Base-by-base conservation (phyloP, 2,113 vertebrate species). In the Danionella cerebrum region DNA sequence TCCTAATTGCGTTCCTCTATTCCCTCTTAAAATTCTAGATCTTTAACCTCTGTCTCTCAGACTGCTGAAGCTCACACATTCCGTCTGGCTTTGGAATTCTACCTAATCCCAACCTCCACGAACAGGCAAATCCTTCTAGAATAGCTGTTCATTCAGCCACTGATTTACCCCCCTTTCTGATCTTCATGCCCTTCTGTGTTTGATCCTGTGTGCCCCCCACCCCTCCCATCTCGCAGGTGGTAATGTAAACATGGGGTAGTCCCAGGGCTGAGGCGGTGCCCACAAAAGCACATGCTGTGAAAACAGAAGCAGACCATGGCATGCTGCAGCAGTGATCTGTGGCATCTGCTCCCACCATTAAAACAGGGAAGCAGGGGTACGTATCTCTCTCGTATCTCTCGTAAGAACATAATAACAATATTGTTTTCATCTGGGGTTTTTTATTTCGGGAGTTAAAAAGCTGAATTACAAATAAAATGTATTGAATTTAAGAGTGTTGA, bases 231-330 rank as follows among this genome's bases (percentile, higher is more conserved):
- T 82, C 82, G 82, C 86, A 88, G 84, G 86, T 87, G 88, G 84
- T 78, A 90, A 89, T 6, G 50, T 80, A 90, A 92, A 91, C 88
- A 89, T n/a, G 19, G 14, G 65, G 81, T 65, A 67, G 35, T 77
- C 78, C 79, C 78, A 83, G 85, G 89, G 83, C 84, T 81, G 86
- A 75, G 76, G 78, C 75, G 76, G 45, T 50, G 76, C 69, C 72
- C 71, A 67, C 73, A 35, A 55, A 76, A 84, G 77, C 78, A 63
- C 80, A 76, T 83, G 79, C 84, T 89, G 87, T 86, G 80, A 88
- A 86, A 89, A 89, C 86, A 87, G 27, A 68, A 83, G 76, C 77
- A 83, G 75, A 79, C 71, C 57, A 48, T 85, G 85, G 85, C 86
- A 84, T 80, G 64, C 44, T 73, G 82, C 75, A 75, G 79, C 72